phyloP scores from a whole-genome alignment of 2,888 invertebrate genomes.

The Helicoverpa assulta region DNA sequence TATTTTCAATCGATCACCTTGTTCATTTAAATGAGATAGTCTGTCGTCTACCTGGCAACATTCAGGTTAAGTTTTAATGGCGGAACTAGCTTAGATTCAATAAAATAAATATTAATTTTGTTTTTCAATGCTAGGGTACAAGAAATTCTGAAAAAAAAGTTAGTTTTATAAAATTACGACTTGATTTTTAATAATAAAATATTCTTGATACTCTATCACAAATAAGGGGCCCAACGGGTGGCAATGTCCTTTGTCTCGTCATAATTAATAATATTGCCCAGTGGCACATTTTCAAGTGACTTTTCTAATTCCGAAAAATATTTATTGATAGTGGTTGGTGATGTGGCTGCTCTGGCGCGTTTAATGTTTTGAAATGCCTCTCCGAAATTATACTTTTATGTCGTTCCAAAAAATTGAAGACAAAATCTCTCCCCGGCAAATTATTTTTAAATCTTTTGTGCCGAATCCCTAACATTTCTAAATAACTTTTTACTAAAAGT shows the following conservation, averaged over 20 bases:
- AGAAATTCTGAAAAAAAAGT: too few species aligned
- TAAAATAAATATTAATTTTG: too few species aligned
- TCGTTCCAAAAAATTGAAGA: conserved; percentile 39
- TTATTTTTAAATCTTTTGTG: conserved; percentile 33
- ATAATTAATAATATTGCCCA: conserved; percentile 7
- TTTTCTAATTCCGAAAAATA: conserved; percentile 33
- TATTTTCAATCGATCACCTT: too few species aligned
- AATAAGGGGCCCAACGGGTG: too few species aligned
- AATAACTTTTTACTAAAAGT: conserved; percentile 5
- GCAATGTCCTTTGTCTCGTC: not conserved
- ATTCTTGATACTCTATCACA: too few species aligned
- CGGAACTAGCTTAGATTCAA: too few species aligned
- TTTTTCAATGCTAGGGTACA: too few species aligned
- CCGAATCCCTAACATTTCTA: conserved; percentile 24
- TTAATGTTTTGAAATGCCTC: conserved; percentile 18
- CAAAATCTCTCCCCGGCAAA: conserved; percentile 41
- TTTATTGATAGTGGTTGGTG: conserved; percentile 20
- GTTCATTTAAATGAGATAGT: too few species aligned
- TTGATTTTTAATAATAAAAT: too few species aligned
- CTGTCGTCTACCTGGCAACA: too few species aligned
- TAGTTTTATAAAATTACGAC: too few species aligned
- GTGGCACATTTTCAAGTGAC: conserved; percentile 28
- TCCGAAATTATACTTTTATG: conserved; percentile 39
- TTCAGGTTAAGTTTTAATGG: too few species aligned
- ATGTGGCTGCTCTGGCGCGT: not conserved